Conservation (phyloP, 1,140 invertebrate genomes). For the Pachyrhynchus sulphureomaculatus region DNA sequence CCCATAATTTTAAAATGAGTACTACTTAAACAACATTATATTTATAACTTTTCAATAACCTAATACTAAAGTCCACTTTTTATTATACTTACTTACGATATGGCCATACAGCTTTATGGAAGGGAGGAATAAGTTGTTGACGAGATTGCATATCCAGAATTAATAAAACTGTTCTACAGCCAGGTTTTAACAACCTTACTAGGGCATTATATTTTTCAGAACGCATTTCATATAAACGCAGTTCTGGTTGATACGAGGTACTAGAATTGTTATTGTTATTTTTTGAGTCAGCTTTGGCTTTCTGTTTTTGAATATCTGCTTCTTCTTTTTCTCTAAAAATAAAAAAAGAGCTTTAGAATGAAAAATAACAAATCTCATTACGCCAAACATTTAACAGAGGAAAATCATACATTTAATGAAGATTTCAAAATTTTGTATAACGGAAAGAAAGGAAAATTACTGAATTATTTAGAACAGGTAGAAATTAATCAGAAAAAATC, state of each 20-base stretch:
- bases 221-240: slow-evolving; percentile 87
- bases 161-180: slow-evolving; percentile 89
- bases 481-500: too few relatives aligned
- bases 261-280: slow-evolving; percentile 54
- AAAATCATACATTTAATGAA: too few relatives aligned
- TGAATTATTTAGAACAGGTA: too few relatives aligned
- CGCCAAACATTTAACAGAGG: too few relatives aligned
- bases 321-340: slow-evolving; percentile 72
- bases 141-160: slow-evolving; percentile 88
- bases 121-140: slow-evolving; percentile 81
- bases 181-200: slow-evolving; percentile 89
- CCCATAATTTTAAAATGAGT: too few relatives aligned
- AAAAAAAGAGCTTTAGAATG: slow-evolving; percentile 1
- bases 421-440: too few relatives aligned
- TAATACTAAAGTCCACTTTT: too few relatives aligned
- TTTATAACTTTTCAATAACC: too few relatives aligned
- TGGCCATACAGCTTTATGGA: slow-evolving; percentile 92
- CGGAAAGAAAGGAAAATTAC: too few relatives aligned
- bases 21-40: too few relatives aligned
- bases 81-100: slow-evolving; percentile 80
- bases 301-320: slow-evolving; percentile 68
- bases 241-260: slow-evolving; percentile 59
- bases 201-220: slow-evolving; percentile 95
- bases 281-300: slow-evolving; percentile 51
- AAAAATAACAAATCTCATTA: too few relatives aligned